These are phyloP conservation scores for Amaurobius ferox DNA, from an alignment of 2,888 invertebrate genomes.

Conservation along the genomic window DNA sequence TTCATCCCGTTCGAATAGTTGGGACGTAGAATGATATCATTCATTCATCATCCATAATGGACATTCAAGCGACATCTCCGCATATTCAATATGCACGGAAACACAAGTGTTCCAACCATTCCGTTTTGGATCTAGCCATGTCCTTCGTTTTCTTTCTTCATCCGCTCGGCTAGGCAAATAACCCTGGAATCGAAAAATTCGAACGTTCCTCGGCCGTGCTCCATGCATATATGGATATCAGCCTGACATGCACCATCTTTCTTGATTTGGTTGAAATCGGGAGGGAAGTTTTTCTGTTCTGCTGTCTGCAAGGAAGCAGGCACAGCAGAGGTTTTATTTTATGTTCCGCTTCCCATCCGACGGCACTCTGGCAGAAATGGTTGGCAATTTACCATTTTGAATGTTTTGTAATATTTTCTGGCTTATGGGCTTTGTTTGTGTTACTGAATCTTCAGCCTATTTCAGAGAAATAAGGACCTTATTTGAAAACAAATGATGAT, in stretches of 20 bases:
- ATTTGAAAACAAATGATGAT: neutral
- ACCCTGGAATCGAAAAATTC: neutral
- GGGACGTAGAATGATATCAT: conserved; percentile 17
- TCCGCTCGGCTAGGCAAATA: conserved; percentile 25
- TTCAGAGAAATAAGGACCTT: neutral
- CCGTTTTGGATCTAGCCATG: neutral
- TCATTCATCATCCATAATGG: conserved; percentile 43
- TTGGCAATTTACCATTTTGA: conserved; percentile 16
- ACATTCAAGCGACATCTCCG: neutral
- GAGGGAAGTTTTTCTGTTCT: neutral
- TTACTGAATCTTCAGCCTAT: neutral
- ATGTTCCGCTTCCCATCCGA: neutral
- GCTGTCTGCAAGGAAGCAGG: neutral
- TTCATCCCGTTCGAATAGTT: conserved; percentile 25
- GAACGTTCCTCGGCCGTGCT: conserved; percentile 5
- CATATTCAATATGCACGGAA: neutral
- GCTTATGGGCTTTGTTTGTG: no score
- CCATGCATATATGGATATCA: conserved; percentile 44
- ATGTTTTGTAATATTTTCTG: neutral
- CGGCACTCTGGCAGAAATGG: neutral
- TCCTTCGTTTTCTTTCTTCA: neutral
- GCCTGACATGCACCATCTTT: conserved; percentile 39
- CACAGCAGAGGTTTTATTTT: conserved; percentile 3
- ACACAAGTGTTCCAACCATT: neutral
- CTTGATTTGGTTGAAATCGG: conserved; percentile 20